phyloP scores from a whole-genome alignment of 23 tunicate species.

The Trididemnum clinides region DNA sequence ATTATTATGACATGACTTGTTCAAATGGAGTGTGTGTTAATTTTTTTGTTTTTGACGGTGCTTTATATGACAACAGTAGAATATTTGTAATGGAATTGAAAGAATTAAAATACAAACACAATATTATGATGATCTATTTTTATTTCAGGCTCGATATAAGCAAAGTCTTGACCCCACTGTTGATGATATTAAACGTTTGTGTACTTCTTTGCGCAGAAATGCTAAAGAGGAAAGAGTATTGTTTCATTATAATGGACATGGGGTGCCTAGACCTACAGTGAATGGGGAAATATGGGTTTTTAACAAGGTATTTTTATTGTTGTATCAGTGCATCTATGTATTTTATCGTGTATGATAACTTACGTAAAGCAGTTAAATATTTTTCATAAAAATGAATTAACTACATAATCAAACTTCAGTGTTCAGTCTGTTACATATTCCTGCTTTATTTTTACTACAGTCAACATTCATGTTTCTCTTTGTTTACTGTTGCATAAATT shows the following conservation, averaged over 20 bases:
- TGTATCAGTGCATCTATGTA: not conserved
- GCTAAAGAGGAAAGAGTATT: conserved; percentile 95
- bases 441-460: too few species aligned
- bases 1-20: too few species aligned
- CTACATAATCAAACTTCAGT: too few species aligned
- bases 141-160: conserved; percentile 79
- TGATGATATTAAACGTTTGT: conserved; percentile 82
- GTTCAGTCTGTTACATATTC: too few species aligned
- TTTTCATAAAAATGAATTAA: too few species aligned
- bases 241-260: conserved; percentile 98
- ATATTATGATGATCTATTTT: too few species aligned
- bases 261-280: conserved; percentile 94
- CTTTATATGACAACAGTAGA: not conserved
- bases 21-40: too few species aligned
- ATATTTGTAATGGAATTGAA: not conserved
- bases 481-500: too few species aligned
- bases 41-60: not conserved
- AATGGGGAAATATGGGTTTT: conserved; percentile 99
- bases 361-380: not conserved
- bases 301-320: conserved; percentile 58
- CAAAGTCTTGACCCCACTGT: conserved; percentile 89
- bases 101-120: conserved; percentile 41
- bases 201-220: conserved; percentile 81
- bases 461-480: too few species aligned
- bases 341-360: not conserved